Evolutionary conservation across 2,888 invertebrate genomes (phyloP).

Genomic region (Diploptera punctata): DNA sequence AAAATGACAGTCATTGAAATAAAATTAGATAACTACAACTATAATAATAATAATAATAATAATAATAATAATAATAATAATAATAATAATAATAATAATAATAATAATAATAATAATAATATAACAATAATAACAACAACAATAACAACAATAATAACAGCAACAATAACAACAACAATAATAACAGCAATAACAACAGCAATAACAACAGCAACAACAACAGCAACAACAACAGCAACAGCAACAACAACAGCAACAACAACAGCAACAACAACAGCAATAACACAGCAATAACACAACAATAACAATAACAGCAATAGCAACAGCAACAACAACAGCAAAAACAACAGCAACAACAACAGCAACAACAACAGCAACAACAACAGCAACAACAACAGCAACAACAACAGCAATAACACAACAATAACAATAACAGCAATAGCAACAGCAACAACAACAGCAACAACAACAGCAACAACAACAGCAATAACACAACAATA

Average conservation of each 20-base stretch:
- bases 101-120: background rate
- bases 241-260: background rate
- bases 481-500: background rate
- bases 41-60: too few relatives aligned
- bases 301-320: background rate
- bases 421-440: background rate
- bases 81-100: background rate
- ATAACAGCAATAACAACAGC: background rate
- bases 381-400: background rate
- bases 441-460: background rate
- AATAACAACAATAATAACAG: background rate
- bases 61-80: background rate
- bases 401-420: background rate
- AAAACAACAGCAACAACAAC: too few relatives aligned
- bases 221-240: conserved; percentile 9
- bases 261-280: background rate
- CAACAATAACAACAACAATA: background rate
- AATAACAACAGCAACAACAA: background rate
- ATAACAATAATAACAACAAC: too few relatives aligned
- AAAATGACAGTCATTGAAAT: too few relatives aligned
- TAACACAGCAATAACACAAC: background rate
- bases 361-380: background rate
- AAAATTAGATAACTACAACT: too few relatives aligned
- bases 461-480: background rate
- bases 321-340: too few relatives aligned